Evolutionary conservation across 2,113 vertebrate genomes (phyloP).

Genomic region (Leptocoma aspasia): DNA sequence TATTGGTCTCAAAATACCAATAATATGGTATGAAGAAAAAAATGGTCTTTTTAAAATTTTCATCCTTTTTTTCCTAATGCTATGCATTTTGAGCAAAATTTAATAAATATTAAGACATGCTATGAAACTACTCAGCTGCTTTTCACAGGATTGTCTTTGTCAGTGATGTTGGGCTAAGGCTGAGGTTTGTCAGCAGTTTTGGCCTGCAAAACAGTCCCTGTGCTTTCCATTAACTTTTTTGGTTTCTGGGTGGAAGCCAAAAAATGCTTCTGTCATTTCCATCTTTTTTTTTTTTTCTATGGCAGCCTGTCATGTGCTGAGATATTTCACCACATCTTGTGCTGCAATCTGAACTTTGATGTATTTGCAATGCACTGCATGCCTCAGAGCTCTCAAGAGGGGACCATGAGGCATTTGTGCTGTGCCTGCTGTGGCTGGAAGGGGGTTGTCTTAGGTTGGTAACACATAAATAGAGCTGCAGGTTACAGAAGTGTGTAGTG

Average conservation of each 20-base stretch:
- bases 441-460: neutral
- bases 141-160: neutral
- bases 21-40: neutral
- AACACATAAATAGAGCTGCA: neutral
- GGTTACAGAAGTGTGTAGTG: neutral
- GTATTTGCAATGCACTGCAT: neutral
- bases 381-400: neutral
- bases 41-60: fast-evolving
- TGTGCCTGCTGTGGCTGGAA: neutral
- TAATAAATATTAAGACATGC: neutral
- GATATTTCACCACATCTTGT: neutral
- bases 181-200: neutral
- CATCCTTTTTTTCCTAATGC: neutral
- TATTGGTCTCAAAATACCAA: neutral
- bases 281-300: neutral
- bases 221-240: neutral
- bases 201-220: neutral
- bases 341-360: neutral
- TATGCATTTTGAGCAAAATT: neutral
- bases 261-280: neutral
- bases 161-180: neutral
- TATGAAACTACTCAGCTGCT: neutral
- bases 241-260: neutral
- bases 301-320: neutral
- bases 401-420: neutral